phyloP scores from a whole-genome alignment of 1,140 invertebrate species.

The Drosophila malerkotliana region DNA sequence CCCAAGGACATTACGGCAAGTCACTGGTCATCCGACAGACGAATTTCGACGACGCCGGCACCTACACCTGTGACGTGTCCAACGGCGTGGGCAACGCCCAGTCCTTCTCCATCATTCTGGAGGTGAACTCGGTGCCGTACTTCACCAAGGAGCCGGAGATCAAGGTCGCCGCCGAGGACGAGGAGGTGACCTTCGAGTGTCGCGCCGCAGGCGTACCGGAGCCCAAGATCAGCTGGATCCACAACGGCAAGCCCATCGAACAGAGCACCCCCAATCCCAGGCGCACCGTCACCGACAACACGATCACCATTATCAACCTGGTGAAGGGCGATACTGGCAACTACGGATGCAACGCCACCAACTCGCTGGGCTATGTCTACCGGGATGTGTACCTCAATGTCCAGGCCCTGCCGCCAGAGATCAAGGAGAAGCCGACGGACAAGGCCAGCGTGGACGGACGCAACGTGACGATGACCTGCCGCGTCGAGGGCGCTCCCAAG shows the following conservation, averaged over 20 bases:
- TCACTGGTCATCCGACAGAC: constrained; percentile 94
- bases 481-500: constrained; percentile 97
- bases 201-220: constrained; percentile 94
- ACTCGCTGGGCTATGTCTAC: constrained; percentile 98
- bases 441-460: constrained; percentile 93
- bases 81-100: constrained; percentile 94
- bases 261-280: constrained; percentile 91
- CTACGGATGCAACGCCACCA: constrained; percentile 99
- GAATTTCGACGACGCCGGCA: constrained; percentile 93
- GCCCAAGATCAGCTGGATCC: constrained; percentile 97
- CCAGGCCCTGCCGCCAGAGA: constrained; percentile 95
- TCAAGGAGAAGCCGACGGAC: constrained; percentile 92
- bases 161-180: constrained; percentile 95
- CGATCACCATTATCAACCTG: constrained; percentile 92
- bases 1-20: constrained; percentile 95
- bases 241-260: constrained; percentile 95
- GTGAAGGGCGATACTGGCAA: constrained; percentile 97
- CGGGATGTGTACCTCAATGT: constrained; percentile 99
- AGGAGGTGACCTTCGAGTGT: constrained; percentile 94
- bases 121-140: constrained; percentile 94
- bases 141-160: constrained; percentile 96
- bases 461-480: constrained; percentile 93
- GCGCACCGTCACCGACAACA: constrained; percentile 88
- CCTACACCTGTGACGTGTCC: constrained; percentile 95
- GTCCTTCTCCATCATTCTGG: constrained; percentile 92